Base-by-base conservation (phyloP, 2,797 vertebrate genomes). In the Sebastes variabilis region DNA sequence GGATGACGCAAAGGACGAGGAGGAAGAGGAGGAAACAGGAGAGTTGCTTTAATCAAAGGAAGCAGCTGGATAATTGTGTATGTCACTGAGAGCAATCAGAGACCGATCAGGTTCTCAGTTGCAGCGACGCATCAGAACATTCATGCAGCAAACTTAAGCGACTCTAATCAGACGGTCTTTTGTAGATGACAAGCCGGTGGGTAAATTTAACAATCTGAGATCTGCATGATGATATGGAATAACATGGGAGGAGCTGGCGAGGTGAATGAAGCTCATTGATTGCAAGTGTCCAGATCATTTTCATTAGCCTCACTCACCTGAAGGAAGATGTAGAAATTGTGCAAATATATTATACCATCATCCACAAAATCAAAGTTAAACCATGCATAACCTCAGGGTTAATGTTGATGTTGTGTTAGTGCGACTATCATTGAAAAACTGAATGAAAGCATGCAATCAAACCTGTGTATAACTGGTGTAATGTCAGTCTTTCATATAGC, bases 21-120 rank as follows among this genome's bases (percentile, higher is more conserved):
- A 58, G 32, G 73, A 56, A 66, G 71, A 69, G 20, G 30, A 73
- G 64, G 67, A 90, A 92, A 89, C 78, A 82, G 58, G 75, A 87
- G 71, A 81, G 85, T 82, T 80, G 79, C 89, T 93, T 93, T 93
- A 92, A 94, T 94, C 90, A 90, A 77, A 86, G 86, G 80, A 93
- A 88, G 85, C 87, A 93, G 92, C 87, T 89, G 84, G 72, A 72
- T 93, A 93, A 94, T 92, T 88, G 89, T 84, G 80, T 82, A 72
- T 90, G 90, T 92, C 86, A 91, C 89, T 65, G 64, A 81, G 89
- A 90, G 86, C 87, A 89, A 89, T 90, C 82, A 88, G 86, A 82
- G 73, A 78, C 75, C 62, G 80, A 87, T 86, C 72, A 49, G 64
- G 20, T 76, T 66, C 80, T 85, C 64, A 30, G 83, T 77, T 38